Base-by-base conservation (phyloP, 1,140 invertebrate species). In the Helicoverpa zea region DNA sequence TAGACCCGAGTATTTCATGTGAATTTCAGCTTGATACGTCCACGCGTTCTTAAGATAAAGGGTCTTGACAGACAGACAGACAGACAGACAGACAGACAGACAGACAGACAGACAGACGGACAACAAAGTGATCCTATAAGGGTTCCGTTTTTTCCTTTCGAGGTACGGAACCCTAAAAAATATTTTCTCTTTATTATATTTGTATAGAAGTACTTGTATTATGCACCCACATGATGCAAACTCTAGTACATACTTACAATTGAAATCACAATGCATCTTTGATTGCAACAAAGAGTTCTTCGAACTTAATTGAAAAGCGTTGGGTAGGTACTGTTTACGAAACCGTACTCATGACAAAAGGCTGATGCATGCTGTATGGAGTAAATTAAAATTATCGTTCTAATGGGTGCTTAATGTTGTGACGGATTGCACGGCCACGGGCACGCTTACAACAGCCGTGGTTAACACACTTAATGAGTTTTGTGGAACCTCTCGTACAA, bases 371-470 rank as follows among this genome's bases (percentile, higher is more conserved):
- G 23, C 18, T 52, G 23, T 70, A 29, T 54, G 66, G 49, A 29
- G 18, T 70, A 52, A 70, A 70, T 70, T 70, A 70, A 70, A 70
- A 68, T 51, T 68, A 52, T 68, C 64, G 64, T 23, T 68, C 0
- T 68, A 68, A 52, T 70, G 66, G 18, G 11, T 68, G 43, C 49
- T 70, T 54, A 70, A 70, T 70, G 29, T 63, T 35, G 66, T 70
- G 66, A 70, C 66, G 66, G 66, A 70, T 70, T 23, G 66, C 49
- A 49, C 52, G 9, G 66, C 66, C 49, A 70, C 66, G 66, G 66
- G 64, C 18, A 68, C 64, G 64, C 16, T 70, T 49, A 54, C 64
- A 49, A 68, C 66, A 14, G 49, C 66, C 66, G 66, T 70, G 66
- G 49, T 52, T 4, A 70, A 70, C 23, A 52, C 49, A 13, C 16